Base-by-base conservation (phyloP, 2,113 vertebrate genomes). In the Bos taurus region DNA sequence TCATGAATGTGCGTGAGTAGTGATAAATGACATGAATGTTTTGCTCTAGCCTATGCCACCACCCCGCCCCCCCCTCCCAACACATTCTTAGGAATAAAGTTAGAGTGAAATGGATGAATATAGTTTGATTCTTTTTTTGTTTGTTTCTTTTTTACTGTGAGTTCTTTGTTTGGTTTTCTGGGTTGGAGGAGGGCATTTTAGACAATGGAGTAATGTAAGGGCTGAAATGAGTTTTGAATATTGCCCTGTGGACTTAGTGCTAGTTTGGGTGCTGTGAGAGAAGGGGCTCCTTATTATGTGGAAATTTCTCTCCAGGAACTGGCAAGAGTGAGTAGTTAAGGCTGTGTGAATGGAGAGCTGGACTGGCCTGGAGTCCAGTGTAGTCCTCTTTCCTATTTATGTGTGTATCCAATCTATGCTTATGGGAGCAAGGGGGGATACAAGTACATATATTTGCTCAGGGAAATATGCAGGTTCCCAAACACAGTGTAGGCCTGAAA, bases 31-130 rank as follows among this genome's bases (percentile, higher is more conserved):
- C 28, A 26, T 15, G 2, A 25, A 28, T 56, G 36, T 74, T 28
- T 25, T 83, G 26, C 14, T 67, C 21, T 9, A 64, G 30, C 28
- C 23, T 21, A 36, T 10, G 40, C 40, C 40, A 15, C 14, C 52
- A 6, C 52, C 16, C 52, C 15, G 0, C 50, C 50, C 52, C 6
- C 6, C 0, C 19, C 0, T 4, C 54, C 54, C 17, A 6, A 19
- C 64, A n/a, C 43, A 83, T 71, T 82, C 83, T 88, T n/a, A 67
- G 56, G 13, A 30, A 50, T 23, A 83, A 56, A 60, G 56, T 19
- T 52, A 60, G 40, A 71, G 3, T 17, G 33, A 57, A 30, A n/a
- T 43, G 7, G 17, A 25, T n/a, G 6, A 56, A 78, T 82, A 6
- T 3, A 46, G 12, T 64, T 6, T 33, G 36, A 57, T 57, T 78